phyloP scores from a whole-genome alignment of 1,140 invertebrate genomes.

The Listronotus bonariensis region DNA sequence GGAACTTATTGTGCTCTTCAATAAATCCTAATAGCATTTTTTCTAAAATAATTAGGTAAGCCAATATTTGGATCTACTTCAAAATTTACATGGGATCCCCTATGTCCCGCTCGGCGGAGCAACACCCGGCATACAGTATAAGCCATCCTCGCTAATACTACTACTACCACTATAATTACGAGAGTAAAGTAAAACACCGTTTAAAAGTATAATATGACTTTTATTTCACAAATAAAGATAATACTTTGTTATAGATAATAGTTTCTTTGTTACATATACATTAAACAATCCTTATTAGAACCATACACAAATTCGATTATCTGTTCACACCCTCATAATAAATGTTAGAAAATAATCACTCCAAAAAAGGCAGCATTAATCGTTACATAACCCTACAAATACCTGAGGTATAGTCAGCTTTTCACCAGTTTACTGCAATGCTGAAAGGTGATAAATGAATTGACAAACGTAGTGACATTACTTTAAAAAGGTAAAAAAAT shows the following conservation, averaged over 20 bases:
- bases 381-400: conserved; percentile 12
- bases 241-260: conserved; percentile 28
- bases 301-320: conserved; percentile 11
- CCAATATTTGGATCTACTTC: too few species aligned
- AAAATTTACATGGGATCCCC: too few species aligned
- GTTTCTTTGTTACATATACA: conserved; percentile 17
- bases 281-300: conserved; percentile 19
- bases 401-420: neutral
- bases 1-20: too few species aligned
- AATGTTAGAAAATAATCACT: conserved; percentile 9
- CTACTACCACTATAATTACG: too few species aligned
- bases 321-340: conserved; percentile 1
- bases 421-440: neutral
- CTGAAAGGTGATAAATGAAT: neutral
- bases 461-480: neutral
- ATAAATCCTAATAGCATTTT: too few species aligned
- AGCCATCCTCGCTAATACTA: too few species aligned
- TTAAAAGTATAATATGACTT: conserved; percentile 14
- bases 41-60: too few species aligned
- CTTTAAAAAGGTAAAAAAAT: too few species aligned
- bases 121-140: too few species aligned
- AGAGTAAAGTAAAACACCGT: conserved; percentile 2
- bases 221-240: conserved; percentile 25
- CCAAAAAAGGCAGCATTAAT: neutral
- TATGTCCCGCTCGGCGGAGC: too few species aligned